phyloP scores from a whole-genome alignment of 2,113 vertebrate genomes.

The Anguilla japonica region DNA sequence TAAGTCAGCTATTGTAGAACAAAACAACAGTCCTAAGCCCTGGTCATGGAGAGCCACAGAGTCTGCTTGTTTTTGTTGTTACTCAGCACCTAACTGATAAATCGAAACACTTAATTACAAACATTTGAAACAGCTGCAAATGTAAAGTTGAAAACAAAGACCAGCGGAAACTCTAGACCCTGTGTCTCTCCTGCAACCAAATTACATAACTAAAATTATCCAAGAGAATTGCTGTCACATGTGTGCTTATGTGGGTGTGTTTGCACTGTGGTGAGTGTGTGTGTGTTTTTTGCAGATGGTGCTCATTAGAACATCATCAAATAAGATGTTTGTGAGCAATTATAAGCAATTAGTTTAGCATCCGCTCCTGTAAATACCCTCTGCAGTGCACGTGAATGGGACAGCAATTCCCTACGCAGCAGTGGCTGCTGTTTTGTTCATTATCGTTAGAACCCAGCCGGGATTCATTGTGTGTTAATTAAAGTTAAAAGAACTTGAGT shows the following conservation, averaged over 20 bases:
- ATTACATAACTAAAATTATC: neutral
- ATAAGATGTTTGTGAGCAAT: neutral
- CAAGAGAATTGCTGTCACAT: neutral
- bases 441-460: neutral
- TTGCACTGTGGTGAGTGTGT: conserved; percentile 17
- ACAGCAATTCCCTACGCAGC: neutral
- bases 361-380: neutral
- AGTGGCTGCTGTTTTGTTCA: neutral
- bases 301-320: neutral
- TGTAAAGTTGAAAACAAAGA: no score
- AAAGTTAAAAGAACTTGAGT: neutral
- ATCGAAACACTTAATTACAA: no score
- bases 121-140: no score
- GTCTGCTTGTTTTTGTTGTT: neutral
- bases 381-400: neutral
- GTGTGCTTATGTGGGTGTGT: neutral
- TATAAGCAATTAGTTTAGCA: neutral
- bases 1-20: no score
- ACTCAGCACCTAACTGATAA: no score
- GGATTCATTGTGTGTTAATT: neutral
- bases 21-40: no score
- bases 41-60: no score
- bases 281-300: conserved; percentile 36
- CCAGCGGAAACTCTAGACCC: no score
- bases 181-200: neutral